A percentile compares a stretch with the other conserved stretches of the same genome.
phyloP scores from a whole-genome alignment of 2,797 vertebrate genomes.

The Alfaro cultratus region DNA sequence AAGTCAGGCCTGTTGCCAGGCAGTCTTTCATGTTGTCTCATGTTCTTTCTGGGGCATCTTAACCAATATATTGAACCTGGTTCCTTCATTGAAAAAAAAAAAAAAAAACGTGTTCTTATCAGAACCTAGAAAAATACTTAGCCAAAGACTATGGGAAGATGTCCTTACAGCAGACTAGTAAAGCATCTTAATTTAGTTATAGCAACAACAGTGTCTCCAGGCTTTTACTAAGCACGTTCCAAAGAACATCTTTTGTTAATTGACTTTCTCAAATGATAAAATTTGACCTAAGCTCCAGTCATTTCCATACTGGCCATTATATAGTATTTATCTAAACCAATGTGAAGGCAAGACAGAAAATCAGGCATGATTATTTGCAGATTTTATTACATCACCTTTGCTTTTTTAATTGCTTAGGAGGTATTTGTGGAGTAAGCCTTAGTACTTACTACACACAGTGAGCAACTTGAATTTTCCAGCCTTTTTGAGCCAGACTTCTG shows the following conservation, averaged over 20 bases:
- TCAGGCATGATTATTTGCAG: too few relatives aligned
- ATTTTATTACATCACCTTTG: too few relatives aligned
- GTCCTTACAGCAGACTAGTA: not conserved
- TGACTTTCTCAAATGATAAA: not conserved
- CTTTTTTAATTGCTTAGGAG: too few relatives aligned
- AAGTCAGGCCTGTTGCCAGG: slow-evolving; percentile 58
- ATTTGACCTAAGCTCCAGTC: not conserved
- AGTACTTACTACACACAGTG: too few relatives aligned
- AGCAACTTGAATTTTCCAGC: too few relatives aligned
- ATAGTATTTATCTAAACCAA: too few relatives aligned
- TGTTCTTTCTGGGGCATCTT: slow-evolving; percentile 50
- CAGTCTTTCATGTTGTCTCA: slow-evolving; percentile 59
- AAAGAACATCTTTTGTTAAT: not conserved
- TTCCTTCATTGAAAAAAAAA: slow-evolving; percentile 5
- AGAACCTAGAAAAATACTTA: not conserved
- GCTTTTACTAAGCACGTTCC: too few relatives aligned
- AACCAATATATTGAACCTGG: slow-evolving; percentile 36
- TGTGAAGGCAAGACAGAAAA: too few relatives aligned
- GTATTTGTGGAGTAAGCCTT: too few relatives aligned
- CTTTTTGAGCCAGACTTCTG: too few relatives aligned
- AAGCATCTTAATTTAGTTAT: not conserved
- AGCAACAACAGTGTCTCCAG: not conserved
- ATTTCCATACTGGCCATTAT: not conserved
- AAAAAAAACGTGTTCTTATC: not conserved
- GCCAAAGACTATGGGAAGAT: not conserved